These are phyloP conservation scores for Mola mola DNA, from an alignment of 2,113 vertebrate species.

Conservation along the genomic window DNA sequence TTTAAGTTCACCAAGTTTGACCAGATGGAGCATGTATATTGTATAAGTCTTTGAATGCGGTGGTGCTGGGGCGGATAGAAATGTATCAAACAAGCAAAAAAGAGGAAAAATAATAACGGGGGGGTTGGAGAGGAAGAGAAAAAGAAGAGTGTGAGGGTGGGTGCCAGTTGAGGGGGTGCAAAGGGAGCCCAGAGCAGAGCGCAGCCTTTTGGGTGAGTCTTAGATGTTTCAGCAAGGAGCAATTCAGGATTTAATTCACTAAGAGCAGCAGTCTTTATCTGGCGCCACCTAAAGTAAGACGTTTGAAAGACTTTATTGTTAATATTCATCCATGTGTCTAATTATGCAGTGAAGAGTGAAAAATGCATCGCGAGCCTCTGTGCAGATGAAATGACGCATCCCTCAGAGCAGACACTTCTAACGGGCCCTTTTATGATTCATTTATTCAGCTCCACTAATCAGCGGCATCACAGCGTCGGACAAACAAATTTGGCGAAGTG, in stretches of 20 bases:
- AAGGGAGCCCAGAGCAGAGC: slow-evolving; percentile 54
- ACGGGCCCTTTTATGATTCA: slow-evolving; percentile 76
- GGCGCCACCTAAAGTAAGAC: slow-evolving; percentile 76
- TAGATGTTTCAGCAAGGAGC: slow-evolving; percentile 69
- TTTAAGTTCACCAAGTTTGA: slow-evolving; percentile 82
- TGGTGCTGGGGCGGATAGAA: slow-evolving; percentile 61
- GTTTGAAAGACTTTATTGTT: slow-evolving; percentile 77
- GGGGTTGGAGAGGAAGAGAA: slow-evolving; percentile 29
- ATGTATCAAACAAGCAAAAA: slow-evolving; percentile 75
- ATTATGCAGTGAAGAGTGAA: slow-evolving; percentile 69
- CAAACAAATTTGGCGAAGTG: slow-evolving; percentile 70
- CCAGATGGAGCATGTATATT: slow-evolving; percentile 83
- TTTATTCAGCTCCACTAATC: slow-evolving; percentile 67
- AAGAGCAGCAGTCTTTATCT: slow-evolving; percentile 68
- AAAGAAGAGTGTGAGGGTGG: slow-evolving; percentile 43
- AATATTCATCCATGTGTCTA: slow-evolving; percentile 81
- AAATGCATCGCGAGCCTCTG: slow-evolving; percentile 64
- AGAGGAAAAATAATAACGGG: slow-evolving; percentile 38
- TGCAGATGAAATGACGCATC: slow-evolving; percentile 41
- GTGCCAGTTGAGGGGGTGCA: slow-evolving; percentile 48
- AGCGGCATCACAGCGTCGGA: slow-evolving; percentile 61
- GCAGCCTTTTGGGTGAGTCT: slow-evolving; percentile 63
- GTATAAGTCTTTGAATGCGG: slow-evolving; percentile 79
- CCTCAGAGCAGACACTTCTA: slow-evolving; percentile 65
- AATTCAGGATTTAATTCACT: slow-evolving; percentile 59